Base-by-base conservation (phyloP, 2,797 vertebrate species). In the Glyptemys insculpta region DNA sequence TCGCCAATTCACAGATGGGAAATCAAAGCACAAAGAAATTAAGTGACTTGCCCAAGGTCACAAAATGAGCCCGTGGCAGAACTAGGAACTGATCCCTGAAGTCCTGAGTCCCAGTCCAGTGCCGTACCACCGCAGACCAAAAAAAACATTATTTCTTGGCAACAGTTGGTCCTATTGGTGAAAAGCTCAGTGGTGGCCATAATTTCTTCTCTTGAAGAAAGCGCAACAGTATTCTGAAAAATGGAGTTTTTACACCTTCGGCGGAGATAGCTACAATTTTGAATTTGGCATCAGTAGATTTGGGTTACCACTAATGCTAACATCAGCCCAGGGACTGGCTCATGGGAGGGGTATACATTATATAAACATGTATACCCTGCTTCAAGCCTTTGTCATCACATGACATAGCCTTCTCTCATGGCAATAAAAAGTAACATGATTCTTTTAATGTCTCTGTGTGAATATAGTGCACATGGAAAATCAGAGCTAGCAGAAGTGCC, bases 401-500 rank as follows among this genome's bases (percentile, higher is more conserved):
- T 80, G n/a, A 80, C 29, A 19, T 21, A 25, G 27, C 47, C 15
- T 50, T 91, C 37, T 76, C 88, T 62, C 16, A 2, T 1, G 53
- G 81, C n/a, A 87, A 12, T 21, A 44, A 10, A 49, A 57, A 53
- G 4, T 5, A 34, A 49, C 23, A 37, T 0, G 0, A 41, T 83
- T 81, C 19, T 88, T 85, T 52, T 78, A 12, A 56, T 65, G 92
- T 85, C 88, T 72, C 3, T 21, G 11, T 72, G 53, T 37, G 37
- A 62, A 68, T 72, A 5, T 0, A 83, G 68, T 1, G 4, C 23
- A 72, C 76, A 54, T 31, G 54, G 6, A 90, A 87, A 91, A 74
- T 4, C 87, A 93, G 34, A 92, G 52, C 81, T 94, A 47, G 79
- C 37, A 68, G 86, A 88, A 96, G 80, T 83, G 15, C 72, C 85